Conservation (phyloP, 2,797 vertebrate species). For the Falco columbarius region DNA sequence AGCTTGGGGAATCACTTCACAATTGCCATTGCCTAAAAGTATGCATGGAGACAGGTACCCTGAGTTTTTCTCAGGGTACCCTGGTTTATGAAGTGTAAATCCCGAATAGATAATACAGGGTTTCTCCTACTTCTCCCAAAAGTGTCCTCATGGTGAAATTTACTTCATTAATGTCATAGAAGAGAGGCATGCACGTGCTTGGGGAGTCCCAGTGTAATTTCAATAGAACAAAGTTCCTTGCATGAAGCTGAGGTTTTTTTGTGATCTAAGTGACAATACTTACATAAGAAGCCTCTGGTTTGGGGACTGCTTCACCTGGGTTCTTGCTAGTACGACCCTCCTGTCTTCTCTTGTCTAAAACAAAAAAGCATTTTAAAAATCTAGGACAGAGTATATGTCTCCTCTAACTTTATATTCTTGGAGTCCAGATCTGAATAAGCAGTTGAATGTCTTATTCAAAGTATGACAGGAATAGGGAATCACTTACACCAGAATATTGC, state of each 20-base stretch:
- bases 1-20: background rate
- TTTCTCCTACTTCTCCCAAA: background rate
- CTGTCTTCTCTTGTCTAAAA: background rate
- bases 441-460: background rate
- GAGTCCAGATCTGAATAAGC: background rate
- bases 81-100: background rate
- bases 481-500: background rate
- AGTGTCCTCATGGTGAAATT: background rate
- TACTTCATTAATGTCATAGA: background rate
- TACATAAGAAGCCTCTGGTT: background rate
- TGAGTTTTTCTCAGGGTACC: background rate
- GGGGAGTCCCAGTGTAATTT: background rate
- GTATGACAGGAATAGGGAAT: background rate
- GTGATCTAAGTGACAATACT: background rate
- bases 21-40: background rate
- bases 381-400: background rate
- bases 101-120: background rate
- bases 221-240: background rate
- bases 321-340: fast-evolving
- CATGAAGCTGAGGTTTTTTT: background rate
- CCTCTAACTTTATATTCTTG: background rate
- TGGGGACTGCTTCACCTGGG: fast-evolving
- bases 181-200: background rate
- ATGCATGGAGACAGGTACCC: background rate
- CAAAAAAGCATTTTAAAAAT: background rate